phyloP scores from a whole-genome alignment of 1,140 invertebrate species.

The Drosophila sp. region DNA sequence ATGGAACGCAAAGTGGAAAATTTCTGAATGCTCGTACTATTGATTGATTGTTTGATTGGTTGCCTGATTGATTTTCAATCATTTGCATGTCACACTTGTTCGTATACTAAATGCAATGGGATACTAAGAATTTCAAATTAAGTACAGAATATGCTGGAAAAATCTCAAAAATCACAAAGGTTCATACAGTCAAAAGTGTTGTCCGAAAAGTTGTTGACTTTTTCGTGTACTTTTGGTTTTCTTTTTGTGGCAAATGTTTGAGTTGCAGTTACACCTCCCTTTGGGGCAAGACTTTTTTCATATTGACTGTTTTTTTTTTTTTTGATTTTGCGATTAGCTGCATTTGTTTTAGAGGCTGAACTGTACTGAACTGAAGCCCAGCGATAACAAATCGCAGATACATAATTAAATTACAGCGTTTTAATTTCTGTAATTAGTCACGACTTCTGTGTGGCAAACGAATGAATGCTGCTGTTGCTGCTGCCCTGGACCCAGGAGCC shows the following conservation, averaged over 20 bases:
- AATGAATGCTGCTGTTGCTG: conserved; percentile 6
- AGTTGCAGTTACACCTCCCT: not conserved
- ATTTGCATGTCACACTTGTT: conserved; percentile 55
- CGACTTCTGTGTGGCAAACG: conserved; percentile 63
- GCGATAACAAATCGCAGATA: conserved; percentile 83
- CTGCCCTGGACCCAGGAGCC: conserved; percentile 26
- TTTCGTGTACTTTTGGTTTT: not conserved
- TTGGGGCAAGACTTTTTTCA: conserved; percentile 18
- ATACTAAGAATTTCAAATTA: conserved; percentile 48
- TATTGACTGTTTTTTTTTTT: conserved; percentile 41
- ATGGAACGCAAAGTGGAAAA: conserved; percentile 50
- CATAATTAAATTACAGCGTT: conserved; percentile 83
- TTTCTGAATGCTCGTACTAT: conserved; percentile 40
- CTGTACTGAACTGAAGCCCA: conserved; percentile 23
- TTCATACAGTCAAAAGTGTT: no score
- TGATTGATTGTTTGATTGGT: conserved; percentile 3
- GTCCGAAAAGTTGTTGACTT: not conserved
- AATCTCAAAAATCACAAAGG: not conserved
- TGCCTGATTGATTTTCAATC: not conserved
- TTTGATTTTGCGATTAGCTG: conserved; percentile 45
- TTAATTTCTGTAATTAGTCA: conserved; percentile 83
- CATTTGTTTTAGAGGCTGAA: conserved; percentile 25
- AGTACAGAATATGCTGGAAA: conserved; percentile 17
- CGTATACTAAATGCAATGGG: conserved; percentile 39
- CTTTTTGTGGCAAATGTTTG: conserved; percentile 1